Base-by-base conservation (phyloP, 2,113 vertebrate species). In the Prinia subflava region DNA sequence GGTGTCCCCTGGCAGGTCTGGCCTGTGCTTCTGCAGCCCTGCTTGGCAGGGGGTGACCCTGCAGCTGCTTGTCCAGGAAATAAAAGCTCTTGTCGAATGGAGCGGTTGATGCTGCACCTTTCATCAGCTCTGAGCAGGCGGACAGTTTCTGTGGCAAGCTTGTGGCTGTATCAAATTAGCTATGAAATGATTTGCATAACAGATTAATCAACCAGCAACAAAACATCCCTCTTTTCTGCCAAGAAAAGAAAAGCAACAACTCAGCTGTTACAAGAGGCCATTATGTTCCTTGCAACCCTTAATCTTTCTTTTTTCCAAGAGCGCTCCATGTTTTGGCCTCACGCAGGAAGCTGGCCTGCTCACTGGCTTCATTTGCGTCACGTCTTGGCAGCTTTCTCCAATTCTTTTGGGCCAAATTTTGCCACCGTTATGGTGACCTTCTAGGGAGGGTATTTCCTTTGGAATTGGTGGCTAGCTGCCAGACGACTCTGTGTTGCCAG, bases 361-460 rank as follows among this genome's bases (percentile, higher is more conserved):
- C 27, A 0, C 82, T 59, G 87, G 5, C 87, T 83, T 83, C 6
- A 74, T 94, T 86, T 96, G 94, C 64, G 73, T 97, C 96, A 96
- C 80, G 19, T 71, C 86, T 96, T 96, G 93, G 93, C 94, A 94
- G 69, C 80, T 87, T 47, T 33, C 73, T 30, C 53, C 37, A 17
- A 39, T 93, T 93, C 85, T 95, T 95, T 33, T 41, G 73, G 90
- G 92, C 93, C 95, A 94, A 92, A 95, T 89, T 89, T 94, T 96
- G 95, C 95, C 94, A 96, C 94, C 74, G 0, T 94, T 93, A 57
- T 39, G 90, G 94, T 95, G 94, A 97, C 96, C 93, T 97, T 97
- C 89, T 93, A 78, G 90, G 95, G 96, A 96, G 94, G 92, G 88
- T 94, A 75, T 90, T 97, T 97, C 93, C 95, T 95, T 92, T 96